A percentile compares a stretch with the other conserved stretches of the same genome.
Conservation (phyloP, 2,888 invertebrate species). For the Achlya flavicornis region DNA sequence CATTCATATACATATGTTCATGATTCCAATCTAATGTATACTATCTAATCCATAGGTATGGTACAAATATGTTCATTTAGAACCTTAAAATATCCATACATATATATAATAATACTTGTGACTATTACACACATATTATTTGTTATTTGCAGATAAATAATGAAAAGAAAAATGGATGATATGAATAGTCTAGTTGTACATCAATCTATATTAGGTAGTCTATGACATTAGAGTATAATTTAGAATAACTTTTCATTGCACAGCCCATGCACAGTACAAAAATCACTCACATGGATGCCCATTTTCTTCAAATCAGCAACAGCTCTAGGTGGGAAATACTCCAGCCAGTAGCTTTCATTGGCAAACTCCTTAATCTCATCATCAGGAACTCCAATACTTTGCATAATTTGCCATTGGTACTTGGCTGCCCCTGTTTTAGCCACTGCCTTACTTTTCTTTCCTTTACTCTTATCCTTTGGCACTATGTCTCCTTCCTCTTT, state of each 20-base stretch:
- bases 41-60: too few relatives aligned
- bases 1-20: too few relatives aligned
- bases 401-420: conserved; percentile 99
- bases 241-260: neutral
- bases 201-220: too few relatives aligned
- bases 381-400: conserved; percentile 93
- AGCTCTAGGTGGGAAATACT: conserved; percentile 97
- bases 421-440: conserved; percentile 95
- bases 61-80: too few relatives aligned
- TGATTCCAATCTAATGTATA: too few relatives aligned
- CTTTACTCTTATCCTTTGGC: conserved; percentile 88
- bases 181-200: too few relatives aligned
- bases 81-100: too few relatives aligned
- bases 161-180: too few relatives aligned
- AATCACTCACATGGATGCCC: conserved; percentile 92
- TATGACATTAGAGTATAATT: too few relatives aligned
- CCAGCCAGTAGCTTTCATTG: conserved; percentile 96
- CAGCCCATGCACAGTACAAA: neutral
- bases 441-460: conserved; percentile 97
- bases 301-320: conserved; percentile 93
- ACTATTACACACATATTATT: too few relatives aligned
- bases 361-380: conserved; percentile 97
- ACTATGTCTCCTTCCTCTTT: conserved; percentile 83
- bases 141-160: too few relatives aligned
- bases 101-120: too few relatives aligned